Conservation (phyloP, 2,888 invertebrate species). For the Drosophila mercatorum region DNA sequence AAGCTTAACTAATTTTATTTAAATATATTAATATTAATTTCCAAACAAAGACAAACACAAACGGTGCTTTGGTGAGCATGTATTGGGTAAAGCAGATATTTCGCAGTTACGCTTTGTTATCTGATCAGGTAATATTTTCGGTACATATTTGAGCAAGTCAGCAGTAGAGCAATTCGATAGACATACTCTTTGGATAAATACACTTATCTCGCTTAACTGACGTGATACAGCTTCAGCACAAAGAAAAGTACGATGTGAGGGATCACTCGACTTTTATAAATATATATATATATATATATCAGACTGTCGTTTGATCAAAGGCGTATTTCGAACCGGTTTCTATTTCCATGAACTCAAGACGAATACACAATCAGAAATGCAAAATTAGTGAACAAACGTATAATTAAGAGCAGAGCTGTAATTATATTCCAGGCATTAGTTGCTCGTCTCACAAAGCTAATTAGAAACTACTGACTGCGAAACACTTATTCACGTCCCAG, state of each 20-base stretch:
- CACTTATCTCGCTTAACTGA: background rate
- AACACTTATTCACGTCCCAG: no score
- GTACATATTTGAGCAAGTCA: background rate
- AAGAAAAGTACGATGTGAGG: constrained; percentile 19
- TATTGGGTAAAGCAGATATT: background rate
- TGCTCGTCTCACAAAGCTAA: constrained; percentile 20
- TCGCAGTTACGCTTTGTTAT: background rate
- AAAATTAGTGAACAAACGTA: constrained; percentile 36
- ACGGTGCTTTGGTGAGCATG: no score
- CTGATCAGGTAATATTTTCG: background rate
- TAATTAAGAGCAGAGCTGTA: constrained; percentile 54
- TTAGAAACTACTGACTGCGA: background rate
- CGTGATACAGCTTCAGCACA: background rate
- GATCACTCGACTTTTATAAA: constrained; percentile 16
- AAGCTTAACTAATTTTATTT: no score
- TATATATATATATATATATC: background rate
- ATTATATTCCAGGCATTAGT: constrained; percentile 44
- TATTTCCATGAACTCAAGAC: constrained; percentile 14
- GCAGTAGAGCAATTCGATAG: background rate
- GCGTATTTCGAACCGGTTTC: constrained; percentile 70
- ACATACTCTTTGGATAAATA: background rate
- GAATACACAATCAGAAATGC: constrained; percentile 36
- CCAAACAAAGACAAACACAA: no score
- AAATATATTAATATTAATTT: no score
- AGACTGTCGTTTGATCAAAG: constrained; percentile 32